Conservation (phyloP, 2,888 invertebrate species). For the Thereva unica region DNA sequence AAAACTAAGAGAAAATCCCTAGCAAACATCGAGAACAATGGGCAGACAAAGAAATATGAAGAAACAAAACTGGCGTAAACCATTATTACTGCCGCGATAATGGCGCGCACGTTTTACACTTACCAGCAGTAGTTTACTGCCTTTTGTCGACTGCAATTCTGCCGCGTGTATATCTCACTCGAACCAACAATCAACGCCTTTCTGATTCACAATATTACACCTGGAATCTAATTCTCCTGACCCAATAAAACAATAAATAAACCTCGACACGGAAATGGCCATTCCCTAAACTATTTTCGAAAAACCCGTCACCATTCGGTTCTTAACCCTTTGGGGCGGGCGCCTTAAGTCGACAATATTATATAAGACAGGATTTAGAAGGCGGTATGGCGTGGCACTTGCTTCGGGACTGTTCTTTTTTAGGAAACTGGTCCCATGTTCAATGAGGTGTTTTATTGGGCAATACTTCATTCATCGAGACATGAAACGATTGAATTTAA, state of each 20-base stretch:
- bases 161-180: constrained; percentile 13
- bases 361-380: constrained; percentile 11
- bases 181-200: constrained; percentile 22
- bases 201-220: not conserved
- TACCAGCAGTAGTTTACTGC: constrained; percentile 21
- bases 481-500: constrained; percentile 3
- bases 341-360: not conserved
- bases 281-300: not conserved
- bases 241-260: too few species aligned
- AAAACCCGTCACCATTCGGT: not conserved
- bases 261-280: constrained; percentile 14
- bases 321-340: constrained; percentile 23
- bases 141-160: constrained; percentile 15
- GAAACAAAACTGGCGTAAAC: constrained; percentile 8
- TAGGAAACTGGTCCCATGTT: constrained; percentile 16
- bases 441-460: constrained; percentile 19
- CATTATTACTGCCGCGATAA: constrained; percentile 21
- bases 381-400: constrained; percentile 17
- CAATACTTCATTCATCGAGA: constrained; percentile 10
- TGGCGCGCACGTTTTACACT: constrained; percentile 9
- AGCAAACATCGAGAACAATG: constrained; percentile 4
- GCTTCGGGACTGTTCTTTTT: not conserved
- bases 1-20: not conserved
- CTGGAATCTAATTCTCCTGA: not conserved
- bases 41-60: constrained; percentile 17